Evolutionary conservation across 2,113 vertebrate genomes (phyloP).

Genomic region (Eolophus roseicapilla): DNA sequence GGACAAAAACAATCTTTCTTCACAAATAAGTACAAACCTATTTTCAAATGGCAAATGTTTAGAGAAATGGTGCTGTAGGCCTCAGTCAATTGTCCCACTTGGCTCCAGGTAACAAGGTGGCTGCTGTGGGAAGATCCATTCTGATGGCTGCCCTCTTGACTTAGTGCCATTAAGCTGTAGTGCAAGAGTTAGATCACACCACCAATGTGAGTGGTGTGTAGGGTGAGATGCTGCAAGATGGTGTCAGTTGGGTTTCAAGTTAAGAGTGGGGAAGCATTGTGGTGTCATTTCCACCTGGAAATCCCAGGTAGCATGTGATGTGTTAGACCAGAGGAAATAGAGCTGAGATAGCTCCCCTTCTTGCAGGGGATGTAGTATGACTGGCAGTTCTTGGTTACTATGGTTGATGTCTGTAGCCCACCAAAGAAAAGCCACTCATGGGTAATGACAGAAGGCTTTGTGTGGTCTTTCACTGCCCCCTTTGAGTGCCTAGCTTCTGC

Average conservation of each 20-base stretch:
- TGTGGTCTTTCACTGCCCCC: not conserved
- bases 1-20: not conserved
- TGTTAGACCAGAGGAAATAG: not conserved
- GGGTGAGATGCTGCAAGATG: not conserved
- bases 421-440: not conserved
- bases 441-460: not conserved
- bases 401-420: not conserved
- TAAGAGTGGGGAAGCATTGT: not conserved
- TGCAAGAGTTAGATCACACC: not conserved
- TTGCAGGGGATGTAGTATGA: not conserved
- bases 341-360: not conserved
- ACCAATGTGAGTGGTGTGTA: too few relatives aligned
- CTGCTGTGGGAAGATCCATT: not conserved
- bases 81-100: not conserved
- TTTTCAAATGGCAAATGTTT: not conserved
- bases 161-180: not conserved
- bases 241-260: not conserved
- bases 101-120: not conserved
- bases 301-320: not conserved
- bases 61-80: not conserved
- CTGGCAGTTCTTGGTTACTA: not conserved
- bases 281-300: not conserved
- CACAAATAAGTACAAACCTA: not conserved
- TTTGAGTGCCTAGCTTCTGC: not conserved
- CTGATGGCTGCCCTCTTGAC: not conserved